These are phyloP conservation scores for Drosophila malerkotliana DNA, from an alignment of 1,140 invertebrate species.

Conservation along the genomic window DNA sequence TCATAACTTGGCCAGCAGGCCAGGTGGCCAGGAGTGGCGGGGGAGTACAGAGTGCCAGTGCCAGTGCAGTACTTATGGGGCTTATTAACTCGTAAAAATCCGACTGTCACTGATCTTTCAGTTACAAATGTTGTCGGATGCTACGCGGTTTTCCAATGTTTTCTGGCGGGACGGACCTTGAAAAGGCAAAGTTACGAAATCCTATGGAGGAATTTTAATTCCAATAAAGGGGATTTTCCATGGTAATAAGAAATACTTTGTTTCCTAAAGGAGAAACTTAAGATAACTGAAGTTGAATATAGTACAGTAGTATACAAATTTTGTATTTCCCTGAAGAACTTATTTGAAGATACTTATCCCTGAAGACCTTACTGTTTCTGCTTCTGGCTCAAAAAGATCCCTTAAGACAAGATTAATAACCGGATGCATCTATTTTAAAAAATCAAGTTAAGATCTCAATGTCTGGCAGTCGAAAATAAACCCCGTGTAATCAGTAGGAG, in stretches of 20 bases:
- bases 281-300: too few relatives aligned
- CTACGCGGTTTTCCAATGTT: slow-evolving; percentile 15
- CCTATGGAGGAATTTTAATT: slow-evolving; percentile 8
- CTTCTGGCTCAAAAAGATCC: neutral
- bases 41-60: slow-evolving; percentile 4
- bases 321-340: too few relatives aligned
- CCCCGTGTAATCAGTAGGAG: neutral
- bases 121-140: slow-evolving; percentile 45
- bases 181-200: slow-evolving; percentile 22
- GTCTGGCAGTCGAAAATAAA: slow-evolving; percentile 1
- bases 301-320: too few relatives aligned
- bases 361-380: too few relatives aligned
- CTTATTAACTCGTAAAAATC: slow-evolving; percentile 76
- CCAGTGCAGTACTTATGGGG: slow-evolving; percentile 38
- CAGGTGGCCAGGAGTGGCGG: slow-evolving; percentile 10
- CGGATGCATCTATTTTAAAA: slow-evolving; percentile 1
- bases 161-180: slow-evolving; percentile 36
- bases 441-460: slow-evolving; percentile 10
- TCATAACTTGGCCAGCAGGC: slow-evolving; percentile 63
- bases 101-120: slow-evolving; percentile 49
- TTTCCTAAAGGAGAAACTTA: too few relatives aligned
- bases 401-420: neutral
- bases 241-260: neutral
- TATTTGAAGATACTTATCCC: too few relatives aligned
- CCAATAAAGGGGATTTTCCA: neutral